These are phyloP conservation scores for Epinotia demarniana DNA, from an alignment of 2,888 invertebrate species.

Conservation along the genomic window DNA sequence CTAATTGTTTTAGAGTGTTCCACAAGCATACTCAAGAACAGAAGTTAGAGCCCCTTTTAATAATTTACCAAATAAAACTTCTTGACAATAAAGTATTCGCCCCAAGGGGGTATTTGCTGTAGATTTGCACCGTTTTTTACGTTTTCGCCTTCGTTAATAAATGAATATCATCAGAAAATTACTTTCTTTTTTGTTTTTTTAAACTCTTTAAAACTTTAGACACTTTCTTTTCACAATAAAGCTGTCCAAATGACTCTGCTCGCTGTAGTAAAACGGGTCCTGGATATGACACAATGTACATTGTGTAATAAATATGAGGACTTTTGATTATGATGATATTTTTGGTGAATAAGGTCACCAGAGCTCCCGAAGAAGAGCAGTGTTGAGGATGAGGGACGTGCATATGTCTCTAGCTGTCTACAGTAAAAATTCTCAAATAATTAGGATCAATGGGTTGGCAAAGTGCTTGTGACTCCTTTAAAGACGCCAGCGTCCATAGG, in stretches of 20 bases:
- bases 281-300: too few species aligned
- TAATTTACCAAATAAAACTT: conserved; percentile 30
- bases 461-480: too few species aligned
- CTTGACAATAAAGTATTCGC: conserved; percentile 23
- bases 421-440: too few species aligned
- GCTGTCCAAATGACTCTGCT: background rate
- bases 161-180: conserved; percentile 22
- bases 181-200: background rate
- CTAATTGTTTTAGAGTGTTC: conserved; percentile 23
- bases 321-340: too few species aligned
- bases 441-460: too few species aligned
- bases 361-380: too few species aligned
- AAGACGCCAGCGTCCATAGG: too few species aligned
- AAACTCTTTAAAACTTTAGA: background rate
- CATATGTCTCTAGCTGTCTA: too few species aligned
- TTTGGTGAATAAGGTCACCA: too few species aligned
- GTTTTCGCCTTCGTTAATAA: conserved; percentile 24
- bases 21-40: conserved; percentile 20
- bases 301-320: too few species aligned
- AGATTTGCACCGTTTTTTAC: conserved; percentile 26
- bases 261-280: too few species aligned
- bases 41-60: conserved; percentile 23
- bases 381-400: too few species aligned
- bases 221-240: background rate
- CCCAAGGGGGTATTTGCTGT: conserved; percentile 22